Evolutionary conservation across 2,888 invertebrate species (phyloP).

Genomic region (Schrankia costaestrigalis): DNA sequence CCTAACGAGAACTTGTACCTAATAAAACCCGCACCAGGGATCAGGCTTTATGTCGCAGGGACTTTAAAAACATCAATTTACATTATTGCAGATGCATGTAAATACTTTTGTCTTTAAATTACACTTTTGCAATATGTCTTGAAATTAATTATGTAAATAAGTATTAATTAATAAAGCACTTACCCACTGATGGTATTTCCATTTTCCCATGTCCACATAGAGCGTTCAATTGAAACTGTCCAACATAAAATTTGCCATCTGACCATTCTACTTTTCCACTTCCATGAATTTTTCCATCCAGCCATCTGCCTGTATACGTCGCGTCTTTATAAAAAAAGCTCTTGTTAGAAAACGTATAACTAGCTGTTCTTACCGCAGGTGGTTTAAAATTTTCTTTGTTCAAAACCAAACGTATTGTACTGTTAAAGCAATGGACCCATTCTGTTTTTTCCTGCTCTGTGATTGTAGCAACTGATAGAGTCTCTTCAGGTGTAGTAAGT

Average conservation of each 20-base stretch:
- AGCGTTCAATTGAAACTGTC: conserved; percentile 88
- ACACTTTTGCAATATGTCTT: too few relatives aligned
- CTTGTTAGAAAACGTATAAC: conserved; percentile 85
- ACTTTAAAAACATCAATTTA: too few relatives aligned
- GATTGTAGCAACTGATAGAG: conserved; percentile 83
- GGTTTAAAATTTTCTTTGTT: conserved; percentile 84
- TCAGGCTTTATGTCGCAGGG: too few relatives aligned
- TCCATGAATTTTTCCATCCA: conserved; percentile 91
- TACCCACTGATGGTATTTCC: conserved; percentile 82
- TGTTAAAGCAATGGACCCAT: conserved; percentile 89
- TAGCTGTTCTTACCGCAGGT: conserved; percentile 85
- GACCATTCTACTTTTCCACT: conserved; percentile 90
- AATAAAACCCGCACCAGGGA: too few relatives aligned
- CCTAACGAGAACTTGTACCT: too few relatives aligned
- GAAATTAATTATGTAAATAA: not conserved
- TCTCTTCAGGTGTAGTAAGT: conserved; percentile 90
- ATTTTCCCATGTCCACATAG: conserved; percentile 86
- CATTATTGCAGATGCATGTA: too few relatives aligned
- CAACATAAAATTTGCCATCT: conserved; percentile 89
- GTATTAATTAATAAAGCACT: conserved; percentile 26
- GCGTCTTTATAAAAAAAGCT: conserved; percentile 87
- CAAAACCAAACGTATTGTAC: conserved; percentile 85
- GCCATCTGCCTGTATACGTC: conserved; percentile 90
- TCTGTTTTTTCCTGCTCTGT: conserved; percentile 87
- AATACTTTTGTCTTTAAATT: too few relatives aligned